A percentile compares a stretch with the other conserved stretches of the same genome.
These are phyloP conservation scores for Nycteola revayana DNA, from an alignment of 2,888 invertebrate genomes.

Conservation along the genomic window DNA sequence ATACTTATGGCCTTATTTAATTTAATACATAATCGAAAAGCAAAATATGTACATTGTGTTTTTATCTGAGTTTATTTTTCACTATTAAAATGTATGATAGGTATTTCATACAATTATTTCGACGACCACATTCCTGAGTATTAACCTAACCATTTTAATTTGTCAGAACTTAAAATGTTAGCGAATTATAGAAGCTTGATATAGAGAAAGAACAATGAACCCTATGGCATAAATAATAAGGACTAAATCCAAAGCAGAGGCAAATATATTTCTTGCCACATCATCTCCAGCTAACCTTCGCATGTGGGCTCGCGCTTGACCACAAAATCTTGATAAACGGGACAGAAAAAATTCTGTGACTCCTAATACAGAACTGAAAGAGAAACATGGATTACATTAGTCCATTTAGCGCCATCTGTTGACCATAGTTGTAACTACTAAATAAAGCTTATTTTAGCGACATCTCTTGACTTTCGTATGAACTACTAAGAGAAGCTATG, in stretches of 20 bases:
- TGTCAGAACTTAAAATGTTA: too few relatives aligned
- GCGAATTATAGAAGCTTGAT: slow-evolving; percentile 43
- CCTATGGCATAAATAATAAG: slow-evolving; percentile 62
- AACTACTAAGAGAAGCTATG: neutral
- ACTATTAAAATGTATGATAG: too few relatives aligned
- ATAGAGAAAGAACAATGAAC: slow-evolving; percentile 59
- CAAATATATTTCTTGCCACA: slow-evolving; percentile 49
- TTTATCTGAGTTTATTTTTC: too few relatives aligned
- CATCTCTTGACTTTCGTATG: slow-evolving; percentile 9
- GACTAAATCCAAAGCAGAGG: slow-evolving; percentile 55
- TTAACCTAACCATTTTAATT: too few relatives aligned
- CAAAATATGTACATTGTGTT: too few relatives aligned
- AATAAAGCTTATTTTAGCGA: slow-evolving; percentile 2
- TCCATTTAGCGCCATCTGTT: slow-evolving; percentile 25
- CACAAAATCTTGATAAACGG: slow-evolving; percentile 33
- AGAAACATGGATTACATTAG: neutral
- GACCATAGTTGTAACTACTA: neutral
- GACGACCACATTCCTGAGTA: too few relatives aligned
- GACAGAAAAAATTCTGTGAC: slow-evolving; percentile 39
- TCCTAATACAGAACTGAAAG: slow-evolving; percentile 43
- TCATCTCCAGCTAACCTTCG: slow-evolving; percentile 41
- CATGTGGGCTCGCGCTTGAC: slow-evolving; percentile 30
- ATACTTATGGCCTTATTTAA: too few relatives aligned
- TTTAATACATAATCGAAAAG: too few relatives aligned
- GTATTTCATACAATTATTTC: too few relatives aligned